Conservation (phyloP, 2,113 vertebrate genomes). For the Aegithalos caudatus region DNA sequence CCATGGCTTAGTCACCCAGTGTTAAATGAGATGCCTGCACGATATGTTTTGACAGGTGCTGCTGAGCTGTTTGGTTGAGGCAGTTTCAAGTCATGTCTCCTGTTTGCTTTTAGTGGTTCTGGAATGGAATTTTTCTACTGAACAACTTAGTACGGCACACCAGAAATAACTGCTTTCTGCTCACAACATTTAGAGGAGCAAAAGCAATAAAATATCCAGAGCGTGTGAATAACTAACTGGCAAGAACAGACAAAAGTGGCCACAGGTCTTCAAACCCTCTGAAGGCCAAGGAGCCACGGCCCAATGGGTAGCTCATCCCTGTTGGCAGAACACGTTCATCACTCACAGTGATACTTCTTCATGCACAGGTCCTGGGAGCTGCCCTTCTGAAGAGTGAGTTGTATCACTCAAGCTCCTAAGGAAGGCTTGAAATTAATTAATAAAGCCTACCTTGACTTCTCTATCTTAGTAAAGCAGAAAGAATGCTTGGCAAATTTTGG, state of each 20-base stretch:
- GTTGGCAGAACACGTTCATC: not conserved
- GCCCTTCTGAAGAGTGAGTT: not conserved
- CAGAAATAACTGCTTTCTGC: not conserved
- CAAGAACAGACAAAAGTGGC: not conserved
- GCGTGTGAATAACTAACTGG: not conserved
- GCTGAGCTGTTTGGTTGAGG: conserved; percentile 27
- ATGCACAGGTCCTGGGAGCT: not conserved
- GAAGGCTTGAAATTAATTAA: not conserved
- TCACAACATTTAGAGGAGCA: not conserved
- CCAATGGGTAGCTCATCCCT: not conserved
- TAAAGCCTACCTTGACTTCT: not conserved
- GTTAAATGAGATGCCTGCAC: not conserved
- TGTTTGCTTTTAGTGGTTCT: conserved; percentile 17
- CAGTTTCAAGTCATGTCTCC: conserved; percentile 22
- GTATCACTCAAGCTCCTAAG: not conserved
- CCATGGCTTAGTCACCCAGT: conserved; percentile 14
- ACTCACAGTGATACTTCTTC: not conserved
- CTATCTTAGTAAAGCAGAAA: not conserved
- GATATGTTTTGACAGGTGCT: conserved; percentile 50
- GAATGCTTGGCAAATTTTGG: not conserved
- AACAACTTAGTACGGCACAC: not conserved
- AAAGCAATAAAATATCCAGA: not conserved
- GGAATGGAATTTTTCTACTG: conserved; percentile 28
- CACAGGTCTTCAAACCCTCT: not conserved
- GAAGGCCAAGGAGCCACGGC: not conserved